phyloP scores from a whole-genome alignment of 2,797 vertebrate genomes.

The Somateria mollissima region DNA sequence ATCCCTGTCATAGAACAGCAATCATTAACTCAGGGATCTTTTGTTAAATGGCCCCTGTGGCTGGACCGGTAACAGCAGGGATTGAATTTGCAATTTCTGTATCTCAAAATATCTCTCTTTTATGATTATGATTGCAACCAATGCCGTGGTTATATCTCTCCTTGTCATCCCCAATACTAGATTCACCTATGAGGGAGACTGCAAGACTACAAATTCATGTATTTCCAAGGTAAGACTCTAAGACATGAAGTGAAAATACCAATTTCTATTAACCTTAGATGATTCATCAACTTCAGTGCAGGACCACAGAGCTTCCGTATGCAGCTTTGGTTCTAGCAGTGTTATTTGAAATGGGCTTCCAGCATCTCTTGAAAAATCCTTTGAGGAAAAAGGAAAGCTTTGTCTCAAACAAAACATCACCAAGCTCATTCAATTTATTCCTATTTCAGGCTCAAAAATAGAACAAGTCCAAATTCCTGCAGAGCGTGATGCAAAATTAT shows the following conservation, averaged over 20 bases:
- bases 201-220: neutral
- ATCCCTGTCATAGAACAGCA: conserved; percentile 61
- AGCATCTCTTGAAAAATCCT: neutral
- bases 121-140: neutral
- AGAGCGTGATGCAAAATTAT: conserved; percentile 12
- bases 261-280: conserved; percentile 18
- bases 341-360: conserved; percentile 10
- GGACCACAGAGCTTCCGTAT: neutral
- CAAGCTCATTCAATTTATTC: conserved; percentile 10
- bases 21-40: conserved; percentile 52
- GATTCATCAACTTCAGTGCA: conserved; percentile 31
- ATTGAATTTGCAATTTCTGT: conserved; percentile 48
- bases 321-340: neutral
- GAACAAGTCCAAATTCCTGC: conserved; percentile 31
- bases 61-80: conserved; percentile 60
- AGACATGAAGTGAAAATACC: conserved; percentile 22
- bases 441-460: neutral
- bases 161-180: conserved; percentile 25
- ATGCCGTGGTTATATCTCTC: neutral
- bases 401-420: conserved; percentile 52
- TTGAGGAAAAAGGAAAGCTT: conserved; percentile 44
- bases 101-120: conserved; percentile 46
- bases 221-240: conserved; percentile 17
- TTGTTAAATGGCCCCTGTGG: conserved; percentile 55
- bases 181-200: conserved; percentile 14